phyloP scores from a whole-genome alignment of 2,113 vertebrate species.

The Pleuronectes platessa region DNA sequence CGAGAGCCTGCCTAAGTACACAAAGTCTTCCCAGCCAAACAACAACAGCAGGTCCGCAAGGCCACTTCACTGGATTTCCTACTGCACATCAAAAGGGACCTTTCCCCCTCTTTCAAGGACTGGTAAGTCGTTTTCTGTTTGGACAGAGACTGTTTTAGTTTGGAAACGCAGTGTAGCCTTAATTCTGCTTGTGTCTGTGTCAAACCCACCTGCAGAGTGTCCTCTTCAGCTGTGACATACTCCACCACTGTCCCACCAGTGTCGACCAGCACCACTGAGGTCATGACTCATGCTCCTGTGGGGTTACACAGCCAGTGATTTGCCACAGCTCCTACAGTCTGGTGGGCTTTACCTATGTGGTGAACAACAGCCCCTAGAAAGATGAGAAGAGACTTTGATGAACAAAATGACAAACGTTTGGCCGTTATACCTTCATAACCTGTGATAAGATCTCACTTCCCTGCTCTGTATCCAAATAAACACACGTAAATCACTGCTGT shows the following conservation, averaged over 20 bases:
- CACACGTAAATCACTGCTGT: background rate
- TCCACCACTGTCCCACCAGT: conserved; percentile 87
- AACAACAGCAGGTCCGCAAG: no score
- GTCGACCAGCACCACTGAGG: conserved; percentile 91
- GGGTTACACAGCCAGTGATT: conserved; percentile 24
- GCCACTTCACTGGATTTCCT: no score
- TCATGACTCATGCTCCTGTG: conserved; percentile 89
- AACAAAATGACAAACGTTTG: background rate
- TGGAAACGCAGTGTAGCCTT: background rate
- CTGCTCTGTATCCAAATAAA: background rate
- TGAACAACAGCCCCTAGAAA: conserved; percentile 14
- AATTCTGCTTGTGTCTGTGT: background rate
- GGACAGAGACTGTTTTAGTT: background rate
- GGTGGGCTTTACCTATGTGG: conserved; percentile 38
- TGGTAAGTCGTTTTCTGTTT: no score
- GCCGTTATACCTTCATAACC: background rate
- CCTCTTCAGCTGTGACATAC: conserved; percentile 88
- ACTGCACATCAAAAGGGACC: no score
- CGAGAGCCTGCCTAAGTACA: no score
- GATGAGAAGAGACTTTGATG: background rate
- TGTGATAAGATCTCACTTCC: background rate
- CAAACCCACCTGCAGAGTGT: conserved; percentile 84
- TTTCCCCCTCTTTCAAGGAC: no score
- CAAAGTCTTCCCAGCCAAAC: no score
- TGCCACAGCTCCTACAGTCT: conserved; percentile 23